Evolutionary conservation across 2,113 vertebrate genomes (phyloP), one percentile per base, ranked within the genome.

Genomic region (Istiophorus platypterus): DNA sequence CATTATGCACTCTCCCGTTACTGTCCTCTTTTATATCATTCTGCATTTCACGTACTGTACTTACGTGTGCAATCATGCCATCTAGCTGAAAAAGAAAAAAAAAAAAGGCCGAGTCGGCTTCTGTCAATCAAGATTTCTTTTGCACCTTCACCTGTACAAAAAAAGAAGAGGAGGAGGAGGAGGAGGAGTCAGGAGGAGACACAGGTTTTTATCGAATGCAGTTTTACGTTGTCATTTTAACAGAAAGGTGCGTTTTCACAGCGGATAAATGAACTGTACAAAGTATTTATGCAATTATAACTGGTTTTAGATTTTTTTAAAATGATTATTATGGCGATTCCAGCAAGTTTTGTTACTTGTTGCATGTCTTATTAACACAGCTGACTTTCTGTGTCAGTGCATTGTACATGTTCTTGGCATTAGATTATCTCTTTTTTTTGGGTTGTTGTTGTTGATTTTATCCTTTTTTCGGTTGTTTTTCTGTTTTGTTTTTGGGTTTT

Each of bases 381-480:
- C 97, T 99, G 98, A 99, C 97, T 98, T 99, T 98, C 96, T 98
- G 98, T 98, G 97, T 98, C 97, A 97, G 97, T 98, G 96, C 96
- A 94, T 96, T 98, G 96, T 99, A 97, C 95, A 97, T 98, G 97
- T 97, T 95, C 63, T 93, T 92, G 95, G 75, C 92, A 83, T 95
- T 96, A 96, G 70, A 52, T 65, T 57, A 18, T 75, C 15, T 31
- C 37, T 37, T 63, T 69, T 51, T 20, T 54, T 71, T 72, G 4
- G 34, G 37, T 39, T 42, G 41, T 54, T 24, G 80, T 78, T 45
- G 34, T 77, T 78, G 24, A 4, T 37, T 78, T 88, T 73, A 47
- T 75, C 74, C 41, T 81, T 63, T 39, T 26, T 54, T 8, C 7
- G 22, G 3, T 37, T 37, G 42, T 45, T 45, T 82, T 78, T 42